These are phyloP conservation scores for Bagarius yarrelli DNA, from an alignment of 2,113 vertebrate species.

Conservation along the genomic window DNA sequence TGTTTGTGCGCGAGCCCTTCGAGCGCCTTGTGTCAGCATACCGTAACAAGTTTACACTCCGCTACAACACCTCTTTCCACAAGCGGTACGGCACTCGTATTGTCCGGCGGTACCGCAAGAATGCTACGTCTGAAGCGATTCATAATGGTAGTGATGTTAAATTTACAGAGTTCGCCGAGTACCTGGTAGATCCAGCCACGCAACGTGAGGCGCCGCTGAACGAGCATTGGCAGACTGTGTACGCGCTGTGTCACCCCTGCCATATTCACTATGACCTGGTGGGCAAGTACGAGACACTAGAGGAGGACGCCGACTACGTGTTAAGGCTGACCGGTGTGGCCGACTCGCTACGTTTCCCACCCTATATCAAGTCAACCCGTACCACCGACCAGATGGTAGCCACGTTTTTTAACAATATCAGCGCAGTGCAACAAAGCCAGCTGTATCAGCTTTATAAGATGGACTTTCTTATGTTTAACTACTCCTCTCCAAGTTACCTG, in stretches of 20 bases:
- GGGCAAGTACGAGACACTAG: constrained; percentile 94
- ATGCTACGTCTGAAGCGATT: constrained; percentile 89
- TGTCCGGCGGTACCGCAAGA: constrained; percentile 88
- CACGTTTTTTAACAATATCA: constrained; percentile 98
- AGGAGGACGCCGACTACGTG: constrained; percentile 90
- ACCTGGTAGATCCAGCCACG: constrained; percentile 89
- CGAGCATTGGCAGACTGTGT: constrained; percentile 95
- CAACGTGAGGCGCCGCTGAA: constrained; percentile 92
- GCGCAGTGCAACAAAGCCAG: constrained; percentile 83
- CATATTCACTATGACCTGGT: constrained; percentile 96
- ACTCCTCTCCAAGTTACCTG: constrained; percentile 93
- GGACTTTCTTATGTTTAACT: constrained; percentile 99
- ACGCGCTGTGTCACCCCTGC: constrained; percentile 94
- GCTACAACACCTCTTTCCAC: constrained; percentile 98
- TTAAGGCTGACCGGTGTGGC: constrained; percentile 83
- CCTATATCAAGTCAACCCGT: constrained; percentile 93
- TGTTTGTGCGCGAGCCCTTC: constrained; percentile 95
- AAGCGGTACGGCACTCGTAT: constrained; percentile 96
- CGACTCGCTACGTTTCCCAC: constrained; percentile 85
- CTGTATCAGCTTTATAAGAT: constrained; percentile 95
- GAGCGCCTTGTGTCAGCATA: constrained; percentile 96
- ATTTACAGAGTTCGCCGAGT: constrained; percentile 91
- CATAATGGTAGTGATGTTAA: constrained; percentile 83
- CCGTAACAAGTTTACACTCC: constrained; percentile 98
- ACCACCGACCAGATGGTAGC: constrained; percentile 97